Conservation (phyloP, 2,888 invertebrate genomes). For the Oligia fasciuncula region DNA sequence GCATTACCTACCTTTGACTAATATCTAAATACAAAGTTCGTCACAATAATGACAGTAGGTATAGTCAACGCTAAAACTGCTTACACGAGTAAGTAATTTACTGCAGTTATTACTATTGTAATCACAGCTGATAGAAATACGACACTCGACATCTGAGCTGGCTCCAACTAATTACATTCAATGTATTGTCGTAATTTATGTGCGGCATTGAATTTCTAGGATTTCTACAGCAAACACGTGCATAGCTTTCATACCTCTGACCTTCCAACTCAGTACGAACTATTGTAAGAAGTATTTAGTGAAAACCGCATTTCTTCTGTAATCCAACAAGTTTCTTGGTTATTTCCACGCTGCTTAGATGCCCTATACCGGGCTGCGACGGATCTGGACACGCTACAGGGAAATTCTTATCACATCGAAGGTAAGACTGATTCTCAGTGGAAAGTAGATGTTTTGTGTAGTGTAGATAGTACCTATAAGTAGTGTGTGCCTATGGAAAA, state of each 20-base stretch:
- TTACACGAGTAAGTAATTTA: constrained; percentile 51
- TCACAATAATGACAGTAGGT: constrained; percentile 14
- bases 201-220: constrained; percentile 64
- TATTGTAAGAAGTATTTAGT: constrained; percentile 66
- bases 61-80: constrained; percentile 7
- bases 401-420: constrained; percentile 99
- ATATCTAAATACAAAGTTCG: constrained; percentile 15
- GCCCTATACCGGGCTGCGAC: constrained; percentile 98
- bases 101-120: constrained; percentile 41
- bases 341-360: constrained; percentile 93
- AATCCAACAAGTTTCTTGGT: constrained; percentile 82
- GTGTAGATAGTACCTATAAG: constrained; percentile 51
- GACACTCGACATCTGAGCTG: constrained; percentile 57
- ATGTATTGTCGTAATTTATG: constrained; percentile 55
- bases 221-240: constrained; percentile 61
- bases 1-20: constrained; percentile 31
- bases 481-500: constrained; percentile 23
- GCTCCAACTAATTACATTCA: constrained; percentile 53
- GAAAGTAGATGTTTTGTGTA: constrained; percentile 68
- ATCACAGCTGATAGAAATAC: constrained; percentile 44
- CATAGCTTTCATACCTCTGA: constrained; percentile 62
- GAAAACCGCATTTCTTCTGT: constrained; percentile 60
- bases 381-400: constrained; percentile 99
- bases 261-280: constrained; percentile 56
- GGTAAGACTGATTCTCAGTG: constrained; percentile 90